Evolutionary conservation across 1,140 invertebrate species (phyloP), one percentile per base, ranked within the genome.

Genomic region (Lepidostoma basale): DNA sequence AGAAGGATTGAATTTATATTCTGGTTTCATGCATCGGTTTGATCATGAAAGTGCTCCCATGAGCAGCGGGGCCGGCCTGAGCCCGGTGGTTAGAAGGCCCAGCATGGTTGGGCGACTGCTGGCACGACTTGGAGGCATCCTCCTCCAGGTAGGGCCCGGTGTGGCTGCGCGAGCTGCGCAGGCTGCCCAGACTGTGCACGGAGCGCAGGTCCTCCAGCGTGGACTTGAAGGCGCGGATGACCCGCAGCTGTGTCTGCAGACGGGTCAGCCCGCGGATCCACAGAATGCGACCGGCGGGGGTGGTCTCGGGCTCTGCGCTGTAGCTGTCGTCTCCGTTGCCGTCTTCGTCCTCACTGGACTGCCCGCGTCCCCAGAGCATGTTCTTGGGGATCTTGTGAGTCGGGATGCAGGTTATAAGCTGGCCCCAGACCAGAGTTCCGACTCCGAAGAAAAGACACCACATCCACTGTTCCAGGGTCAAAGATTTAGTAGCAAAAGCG

Each of bases 181-280:
- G 88, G 86, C 89, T 92, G 85, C 92, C 91, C 83, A 93, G 89
- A 84, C 90, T 92, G 87, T 94, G 92, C 79, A 94, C 88, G 81
- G 93, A 94, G 79, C 91, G 89, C 80, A 96, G 86, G 84, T 97
- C 95, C 87, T 97, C 95, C 85, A 96, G 84, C 76, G 92, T 95
- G 76, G 92, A 95, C 86, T 92, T 95, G 91, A 97, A 97, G 79
- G 94, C 95, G 85, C 93, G 90, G 84, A 96, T 95, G 82, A 97
- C 95, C 86, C 95, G 91, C 85, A 97, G 89, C 94, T 97, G 94
- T 80, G 94, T 96, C 84, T 96, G 94, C 76, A 97, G 88, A 75
- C 95, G 87, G 74, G 93, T 96, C 65, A 96, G 85, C 77, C 95
- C 94, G 77, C 94, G 87, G 77, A 97, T 94, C 95, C 95, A 97